phyloP scores from a whole-genome alignment of 2,888 invertebrate species.

The Aleiodes alternator region DNA sequence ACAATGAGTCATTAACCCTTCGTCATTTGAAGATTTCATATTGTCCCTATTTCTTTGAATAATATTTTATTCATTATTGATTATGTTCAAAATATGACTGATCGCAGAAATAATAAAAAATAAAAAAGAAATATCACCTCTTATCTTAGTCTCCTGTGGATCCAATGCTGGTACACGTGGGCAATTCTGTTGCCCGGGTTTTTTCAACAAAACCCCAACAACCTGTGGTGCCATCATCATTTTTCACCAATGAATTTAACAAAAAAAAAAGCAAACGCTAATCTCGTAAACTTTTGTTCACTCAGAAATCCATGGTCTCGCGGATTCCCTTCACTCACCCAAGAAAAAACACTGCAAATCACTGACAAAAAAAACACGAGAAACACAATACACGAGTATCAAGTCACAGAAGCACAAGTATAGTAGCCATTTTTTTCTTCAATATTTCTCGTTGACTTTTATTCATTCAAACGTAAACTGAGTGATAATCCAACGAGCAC shows the following conservation, averaged over 20 bases:
- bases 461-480: not conserved
- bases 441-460: constrained; percentile 1
- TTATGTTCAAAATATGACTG: too few relatives aligned
- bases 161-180: constrained; percentile 67
- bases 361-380: not conserved
- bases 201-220: constrained; percentile 72
- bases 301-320: not conserved
- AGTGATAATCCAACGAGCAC: too few relatives aligned
- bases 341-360: too few relatives aligned
- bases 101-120: too few relatives aligned
- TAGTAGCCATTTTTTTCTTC: constrained; percentile 7
- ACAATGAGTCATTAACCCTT: too few relatives aligned
- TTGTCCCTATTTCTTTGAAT: too few relatives aligned
- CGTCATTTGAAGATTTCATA: too few relatives aligned
- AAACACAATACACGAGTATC: not conserved
- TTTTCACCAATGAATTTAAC: constrained; percentile 46
- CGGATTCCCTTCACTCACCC: too few relatives aligned
- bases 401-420: constrained; percentile 14
- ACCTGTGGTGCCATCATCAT: constrained; percentile 73
- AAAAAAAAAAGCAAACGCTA: constrained; percentile 13
- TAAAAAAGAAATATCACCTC: constrained; percentile 60
- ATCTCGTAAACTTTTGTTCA: not conserved
- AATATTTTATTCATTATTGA: too few relatives aligned
- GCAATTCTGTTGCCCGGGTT: constrained; percentile 69
- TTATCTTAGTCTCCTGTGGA: constrained; percentile 72